phyloP scores from a whole-genome alignment of 2,797 vertebrate species.

The Eulemur coronatus region DNA sequence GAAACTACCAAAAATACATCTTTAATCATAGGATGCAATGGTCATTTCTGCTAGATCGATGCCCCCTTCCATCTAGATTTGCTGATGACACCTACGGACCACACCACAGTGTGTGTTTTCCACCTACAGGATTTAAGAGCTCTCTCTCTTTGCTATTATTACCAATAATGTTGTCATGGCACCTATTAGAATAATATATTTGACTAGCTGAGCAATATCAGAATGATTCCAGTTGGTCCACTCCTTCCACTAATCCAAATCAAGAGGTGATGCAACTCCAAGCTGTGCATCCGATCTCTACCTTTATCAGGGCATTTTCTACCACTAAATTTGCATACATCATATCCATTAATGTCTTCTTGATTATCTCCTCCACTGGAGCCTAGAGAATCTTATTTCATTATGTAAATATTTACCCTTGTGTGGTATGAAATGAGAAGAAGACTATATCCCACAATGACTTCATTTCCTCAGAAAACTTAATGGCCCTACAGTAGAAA shows the following conservation, averaged over 20 bases:
- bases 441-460: neutral
- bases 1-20: neutral
- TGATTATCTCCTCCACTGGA: neutral
- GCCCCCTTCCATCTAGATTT: neutral
- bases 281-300: neutral
- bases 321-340: neutral
- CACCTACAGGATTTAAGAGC: neutral
- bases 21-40: neutral
- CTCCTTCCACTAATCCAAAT: neutral
- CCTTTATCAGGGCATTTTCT: neutral
- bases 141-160: neutral
- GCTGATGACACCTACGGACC: neutral
- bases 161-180: neutral
- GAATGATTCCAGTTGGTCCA: neutral
- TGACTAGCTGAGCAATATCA: neutral
- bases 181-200: neutral
- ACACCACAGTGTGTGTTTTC: neutral
- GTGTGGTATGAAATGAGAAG: neutral
- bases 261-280: neutral
- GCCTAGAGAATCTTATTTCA: neutral
- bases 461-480: neutral
- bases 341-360: neutral
- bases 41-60: neutral
- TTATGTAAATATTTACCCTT: neutral
- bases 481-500: neutral